Evolutionary conservation across 2,888 invertebrate species (phyloP), one percentile per base, ranked within the genome.

Genomic region (Cosmorhoe ocellata): DNA sequence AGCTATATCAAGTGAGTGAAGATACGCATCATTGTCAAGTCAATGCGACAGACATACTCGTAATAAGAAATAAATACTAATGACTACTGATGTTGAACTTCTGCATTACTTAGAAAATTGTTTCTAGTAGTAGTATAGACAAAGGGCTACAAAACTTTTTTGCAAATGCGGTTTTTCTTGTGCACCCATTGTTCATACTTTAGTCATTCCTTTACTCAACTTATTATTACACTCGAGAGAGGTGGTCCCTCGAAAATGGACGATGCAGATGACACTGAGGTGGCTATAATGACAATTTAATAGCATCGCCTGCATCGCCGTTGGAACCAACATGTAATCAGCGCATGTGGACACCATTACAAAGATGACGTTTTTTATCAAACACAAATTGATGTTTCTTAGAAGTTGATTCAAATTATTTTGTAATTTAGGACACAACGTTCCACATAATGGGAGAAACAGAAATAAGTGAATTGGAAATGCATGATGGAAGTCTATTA

Each of bases 241-340:
- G 52, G 43, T 40, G 44, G 53, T 53, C 44, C 44, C 40, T 49
- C 48, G 31, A 52, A 84, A 85, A 82, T 78, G 79, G 74, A 76
- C 76, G 74, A 66, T 73, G 68, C 84, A 84, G 87, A 88, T 88
- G 89, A 89, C 89, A 89, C 84, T 67, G 78, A 78, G 78, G 81
- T 77, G 78, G 78, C 82, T 88, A 83, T 90, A 90, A 90, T 86
- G 90, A 86, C 85, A 87, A 77, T 90, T 87, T 90, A 90, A 90
- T 90, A 86, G 86, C 88, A 76, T 76, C 73, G 80, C 85, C 84
- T 81, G 75, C 80, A 43, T 85, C 84, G 24, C 7, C 7, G 80
- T 74, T 71, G 72, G 74, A 74, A 73, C 67, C 69, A 79, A 84
- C 80, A 66, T 81, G 82, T 80, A 88, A 89, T 89, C 88, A 87